Evolutionary conservation across 2,888 invertebrate genomes (phyloP), one percentile per base, ranked within the genome.

Genomic region (Scaptomyza caliginosa): DNA sequence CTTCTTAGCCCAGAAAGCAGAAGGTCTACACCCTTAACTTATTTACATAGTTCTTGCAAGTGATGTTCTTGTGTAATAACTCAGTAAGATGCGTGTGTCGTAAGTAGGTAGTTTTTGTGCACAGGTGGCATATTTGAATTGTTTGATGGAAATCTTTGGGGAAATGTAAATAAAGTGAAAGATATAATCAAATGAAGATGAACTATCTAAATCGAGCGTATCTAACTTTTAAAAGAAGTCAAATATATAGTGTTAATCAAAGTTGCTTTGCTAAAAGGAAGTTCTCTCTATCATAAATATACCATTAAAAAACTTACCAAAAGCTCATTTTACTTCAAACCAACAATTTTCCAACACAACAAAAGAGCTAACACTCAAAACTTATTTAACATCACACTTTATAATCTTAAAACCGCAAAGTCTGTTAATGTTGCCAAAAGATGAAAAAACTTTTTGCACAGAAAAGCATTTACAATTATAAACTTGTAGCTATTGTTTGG

Each of bases 21-120:
- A 23, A 38, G 59, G 40, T 34, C 59, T 59, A 54, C 34, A 34
- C 52, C 49, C 52, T 52, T 39, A 42, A 60, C 39, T 51, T 65
- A 65, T 74, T 74, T 70, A 42, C 71, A 70, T 66, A 73, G 75
- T 73, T 54, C 52, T 39, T 13, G 38, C 4, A 74, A 67, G 49
- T 58, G 48, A 26, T 57, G 55, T 54, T 34, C 65, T 8, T 11
- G 2, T 0, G 39, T 24, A 50, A 58, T 57, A 63, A 63, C 28
- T 52, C 54, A 52, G 23, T 19, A n/a, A n/a, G 8, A 23, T 58
- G 42, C 8, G 28, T 38, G 39, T 19, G 4, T 26, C n/a, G 48
- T 21, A 45, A 50, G 55, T 58, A 45, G 56, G 30, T 66, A 69
- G 74, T 59, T 67, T 57, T 43, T 40, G 57, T 3, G 51, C 71